Base-by-base conservation (phyloP, 1,140 invertebrate species). In the Dysdera silvatica region DNA sequence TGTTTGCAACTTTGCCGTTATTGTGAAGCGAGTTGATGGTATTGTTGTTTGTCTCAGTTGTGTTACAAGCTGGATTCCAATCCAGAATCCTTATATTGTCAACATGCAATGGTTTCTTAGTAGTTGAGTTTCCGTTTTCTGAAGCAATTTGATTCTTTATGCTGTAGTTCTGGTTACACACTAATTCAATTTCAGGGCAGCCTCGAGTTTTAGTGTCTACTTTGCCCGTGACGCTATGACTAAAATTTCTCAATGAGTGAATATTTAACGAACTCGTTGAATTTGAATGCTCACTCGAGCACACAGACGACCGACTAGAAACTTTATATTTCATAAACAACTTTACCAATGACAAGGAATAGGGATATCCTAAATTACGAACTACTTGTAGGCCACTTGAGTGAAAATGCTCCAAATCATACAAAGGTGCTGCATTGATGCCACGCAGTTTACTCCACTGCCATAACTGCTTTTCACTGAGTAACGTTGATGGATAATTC, bases 281-380 rank as follows among this genome's bases (percentile, higher is more conserved):
- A 18, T 61, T 59, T 14, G 65, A 66, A 20, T 66, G 58, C 23
- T 53, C 56, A 31, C 58, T 66, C 1, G 55, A 65, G 3, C 55
- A 48, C 3, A 61, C 57, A 23, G 58, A 61, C 1, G 55, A 56
- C 35, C 54, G 56, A 33, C 85, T 87, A 74, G 83, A 83, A 72
- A 87, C 89, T 73, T 89, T 89, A 72, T 91, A 88, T 75, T 90
- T 89, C 81, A 92, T 91, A 72, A 91, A 92, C 37, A 91, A 75
- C 74, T 88, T 88, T n/a, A 92, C 85, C 67, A 92, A 80, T 75
- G 85, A 91, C 71, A 91, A 85, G 23, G 66, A 68, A 33, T 68
- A 69, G 85, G 84, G 63, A 33, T 65, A 79, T 75, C 52, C 56
- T 47, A 47, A 57, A 23, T 45, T 59, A 31, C 31, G 43, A 43